Base-by-base conservation (phyloP, 2,888 invertebrate species). In the Platycnemis pennipes region DNA sequence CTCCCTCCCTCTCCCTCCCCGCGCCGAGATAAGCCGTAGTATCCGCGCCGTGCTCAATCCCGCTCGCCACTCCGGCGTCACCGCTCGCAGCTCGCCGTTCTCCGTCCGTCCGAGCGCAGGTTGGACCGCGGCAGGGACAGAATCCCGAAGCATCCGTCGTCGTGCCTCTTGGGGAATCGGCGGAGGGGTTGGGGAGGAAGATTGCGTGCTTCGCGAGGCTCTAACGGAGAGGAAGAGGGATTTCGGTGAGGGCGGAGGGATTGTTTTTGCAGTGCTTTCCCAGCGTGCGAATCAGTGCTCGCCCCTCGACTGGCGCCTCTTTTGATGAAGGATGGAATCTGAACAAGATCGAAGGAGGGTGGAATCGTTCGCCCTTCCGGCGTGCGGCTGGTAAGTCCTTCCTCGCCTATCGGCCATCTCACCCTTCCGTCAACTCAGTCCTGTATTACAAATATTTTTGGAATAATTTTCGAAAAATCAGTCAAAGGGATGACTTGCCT, bases 291-390 rank as follows among this genome's bases (percentile, higher is more conserved):
- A n/a, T n/a, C 7, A 13, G 26, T 63, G 31, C 37, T 77, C 77
- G 13, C 31, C 77, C 37, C 37, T 37, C 77, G 22, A 13, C 26
- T 46, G 45, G 22, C 13, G 87, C 8, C 45, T 87, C 26, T 42
- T 56, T 91, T 56, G 91, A 91, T 63, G 91, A 91, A 69, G 63
- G 63, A 91, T 91, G 91, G 91, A 91, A 44, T 44, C 44, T 63
- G 53, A 69, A 44, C 63, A 46, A 46, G n/a, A n/a, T 11, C 63
- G 91, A 63, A 63, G 91, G 63, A 56, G 91, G 44, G 44, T 44
- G 91, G 63, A 44, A 2, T 44, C 44, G 8, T 16, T 5, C 26
- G 63, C 44, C 56, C 63, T 63, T 45, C 42, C 56, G 13, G 44
- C 4, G 8, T 91, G 91, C 44, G 56, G 91, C 26, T 91, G 91